Conservation (phyloP, 2,113 vertebrate genomes). For the Cochlearius cochlearius region DNA sequence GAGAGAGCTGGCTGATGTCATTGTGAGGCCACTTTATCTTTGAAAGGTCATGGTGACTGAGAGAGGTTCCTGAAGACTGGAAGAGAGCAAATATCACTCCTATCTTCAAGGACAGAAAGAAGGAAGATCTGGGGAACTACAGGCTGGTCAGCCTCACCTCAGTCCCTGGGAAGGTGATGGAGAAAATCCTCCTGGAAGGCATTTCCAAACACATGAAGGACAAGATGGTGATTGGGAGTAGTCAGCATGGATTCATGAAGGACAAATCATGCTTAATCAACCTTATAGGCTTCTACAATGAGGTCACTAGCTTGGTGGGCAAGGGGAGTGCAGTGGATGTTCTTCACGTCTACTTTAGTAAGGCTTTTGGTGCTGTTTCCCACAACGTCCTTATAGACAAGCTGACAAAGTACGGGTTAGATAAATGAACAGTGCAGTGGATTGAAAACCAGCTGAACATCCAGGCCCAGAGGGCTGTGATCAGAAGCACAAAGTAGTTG, state of each 20-base stretch:
- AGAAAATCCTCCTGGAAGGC: neutral
- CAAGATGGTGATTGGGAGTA: neutral
- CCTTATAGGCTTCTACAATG: neutral
- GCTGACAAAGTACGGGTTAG: neutral
- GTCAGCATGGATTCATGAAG: neutral
- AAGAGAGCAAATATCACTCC: neutral
- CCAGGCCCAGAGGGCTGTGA: neutral
- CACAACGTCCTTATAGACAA: neutral
- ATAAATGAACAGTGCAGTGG: neutral
- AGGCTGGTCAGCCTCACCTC: neutral
- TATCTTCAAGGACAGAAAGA: neutral
- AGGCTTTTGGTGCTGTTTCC: neutral
- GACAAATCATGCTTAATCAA: neutral
- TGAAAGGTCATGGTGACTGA: neutral
- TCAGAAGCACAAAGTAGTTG: neutral
- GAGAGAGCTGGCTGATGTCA: neutral
- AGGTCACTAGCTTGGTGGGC: neutral
- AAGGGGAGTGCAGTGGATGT: neutral
- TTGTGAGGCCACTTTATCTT: neutral
- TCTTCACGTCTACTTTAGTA: neutral
- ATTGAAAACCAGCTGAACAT: neutral
- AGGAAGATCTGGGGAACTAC: neutral
- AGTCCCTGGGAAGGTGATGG: neutral
- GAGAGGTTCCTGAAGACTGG: neutral
- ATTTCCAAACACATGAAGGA: neutral